These are phyloP conservation scores for Trematocara variabile DNA, from an alignment of 2,113 vertebrate species.

Conservation along the genomic window DNA sequence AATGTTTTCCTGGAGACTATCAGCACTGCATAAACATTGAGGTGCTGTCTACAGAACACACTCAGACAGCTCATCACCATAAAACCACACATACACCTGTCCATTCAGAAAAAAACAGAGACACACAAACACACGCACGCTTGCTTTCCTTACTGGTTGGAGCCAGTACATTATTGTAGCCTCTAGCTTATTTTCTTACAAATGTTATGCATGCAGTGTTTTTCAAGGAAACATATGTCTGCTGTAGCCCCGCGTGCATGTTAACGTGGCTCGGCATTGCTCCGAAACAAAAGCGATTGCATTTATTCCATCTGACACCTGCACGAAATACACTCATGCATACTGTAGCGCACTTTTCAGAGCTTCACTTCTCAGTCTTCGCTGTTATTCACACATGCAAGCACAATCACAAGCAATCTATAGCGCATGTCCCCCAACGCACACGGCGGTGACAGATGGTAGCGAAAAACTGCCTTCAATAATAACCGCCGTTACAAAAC, in stretches of 20 bases:
- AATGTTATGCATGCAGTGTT: neutral
- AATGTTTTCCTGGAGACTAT: constrained; percentile 53
- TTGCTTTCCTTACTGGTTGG: neutral
- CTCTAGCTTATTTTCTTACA: neutral
- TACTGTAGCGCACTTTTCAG: neutral
- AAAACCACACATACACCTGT: neutral
- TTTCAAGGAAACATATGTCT: neutral
- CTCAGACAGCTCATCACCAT: constrained; percentile 46
- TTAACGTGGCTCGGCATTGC: constrained; percentile 3
- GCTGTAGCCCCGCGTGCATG: neutral
- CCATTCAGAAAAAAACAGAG: neutral
- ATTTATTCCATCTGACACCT: constrained; percentile 1
- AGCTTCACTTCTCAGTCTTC: neutral
- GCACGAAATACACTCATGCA: constrained; percentile 16
- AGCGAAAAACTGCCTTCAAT: neutral
- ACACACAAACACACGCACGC: neutral
- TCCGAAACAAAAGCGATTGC: neutral
- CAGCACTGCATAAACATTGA: constrained; percentile 57
- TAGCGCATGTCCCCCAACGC: neutral
- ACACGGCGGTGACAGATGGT: constrained; percentile 31
- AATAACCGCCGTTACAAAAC: constrained; percentile 3
- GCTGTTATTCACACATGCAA: neutral
- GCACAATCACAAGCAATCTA: neutral
- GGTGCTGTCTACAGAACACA: constrained; percentile 14
- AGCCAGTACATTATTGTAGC: neutral